Evolutionary conservation across 1,140 invertebrate species (phyloP), one percentile per base, ranked within the genome.

Genomic region (Rhagoletis zephyria): DNA sequence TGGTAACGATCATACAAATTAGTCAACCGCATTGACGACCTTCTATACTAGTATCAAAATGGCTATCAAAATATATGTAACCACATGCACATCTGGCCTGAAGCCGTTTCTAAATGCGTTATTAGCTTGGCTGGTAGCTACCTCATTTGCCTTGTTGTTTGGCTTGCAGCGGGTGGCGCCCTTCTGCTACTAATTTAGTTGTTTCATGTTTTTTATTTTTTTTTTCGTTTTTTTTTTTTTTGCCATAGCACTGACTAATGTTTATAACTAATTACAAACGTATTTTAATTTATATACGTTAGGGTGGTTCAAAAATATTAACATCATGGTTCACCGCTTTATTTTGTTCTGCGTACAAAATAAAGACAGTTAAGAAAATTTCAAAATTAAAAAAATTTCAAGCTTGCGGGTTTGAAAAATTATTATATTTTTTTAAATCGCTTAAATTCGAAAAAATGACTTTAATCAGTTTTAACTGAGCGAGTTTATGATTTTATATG

Each of bases 111-210:
- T 67, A 3, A 65, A n/a, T 67, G 64, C 64, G 40, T 30, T 40
- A 7, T 9, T 30, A 67, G 40, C 9, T 12, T 42, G 30, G 30
- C 30, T 40, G 6, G 19, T 6, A n/a, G n/a, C 61, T 19, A 64
- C 5, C 30, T 30, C 30, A 30, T 30, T 30, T 19, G 19, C 16
- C 19, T 64, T 64, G n/a, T 64, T 64, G n/a, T 5, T 64, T 64
- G 30, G 30, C 30, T 64, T 67, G 30, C 40, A 3, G 64, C 30
- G 9, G 30, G 30, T 67, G 64, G 19, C 30, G 30, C 30, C 64
- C 64, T 67, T 67, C 64, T 67, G 30, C 64, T 40, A 12, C 9
- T 40, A 67, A 67, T 67, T 67, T 67, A 67, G 40, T 67, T 67
- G 2, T 42, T 67, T 30, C n/a, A 19, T 30, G 10, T 56, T 56